These are phyloP conservation scores for Argyresthia goedartella DNA, from an alignment of 2,888 invertebrate species.

Conservation along the genomic window DNA sequence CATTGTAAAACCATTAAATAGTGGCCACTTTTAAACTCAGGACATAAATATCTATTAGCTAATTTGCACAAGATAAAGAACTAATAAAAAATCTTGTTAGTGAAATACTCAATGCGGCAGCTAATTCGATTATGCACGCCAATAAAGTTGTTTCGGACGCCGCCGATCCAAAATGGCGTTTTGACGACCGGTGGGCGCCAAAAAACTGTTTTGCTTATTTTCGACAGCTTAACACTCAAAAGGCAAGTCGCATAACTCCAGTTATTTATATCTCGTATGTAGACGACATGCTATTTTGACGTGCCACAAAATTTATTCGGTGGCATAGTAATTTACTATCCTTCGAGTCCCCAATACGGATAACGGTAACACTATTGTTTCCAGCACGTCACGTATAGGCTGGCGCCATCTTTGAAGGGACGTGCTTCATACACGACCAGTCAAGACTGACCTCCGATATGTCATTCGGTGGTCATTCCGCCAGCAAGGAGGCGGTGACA, in stretches of 20 bases:
- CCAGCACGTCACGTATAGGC: slow-evolving; percentile 53
- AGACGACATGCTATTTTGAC: slow-evolving; percentile 12
- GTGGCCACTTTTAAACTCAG: not conserved
- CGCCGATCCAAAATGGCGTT: slow-evolving; percentile 3
- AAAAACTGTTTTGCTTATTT: too few relatives aligned
- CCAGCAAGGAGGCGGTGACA: not conserved
- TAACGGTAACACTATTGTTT: slow-evolving; percentile 60
- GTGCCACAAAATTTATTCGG: slow-evolving; percentile 42
- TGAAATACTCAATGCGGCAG: slow-evolving; percentile 2
- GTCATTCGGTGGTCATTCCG: not conserved
- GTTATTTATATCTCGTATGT: too few relatives aligned
- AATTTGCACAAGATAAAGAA: not conserved
- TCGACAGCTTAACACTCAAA: too few relatives aligned
- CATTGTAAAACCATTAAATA: too few relatives aligned
- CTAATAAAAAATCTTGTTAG: slow-evolving; percentile 7
- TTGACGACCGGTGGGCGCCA: too few relatives aligned
- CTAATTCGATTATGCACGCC: slow-evolving; percentile 15
- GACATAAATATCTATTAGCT: not conserved
- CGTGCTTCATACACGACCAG: slow-evolving; percentile 47
- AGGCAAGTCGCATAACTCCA: too few relatives aligned
- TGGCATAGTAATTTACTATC: slow-evolving; percentile 33
- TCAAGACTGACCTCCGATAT: slow-evolving; percentile 4
- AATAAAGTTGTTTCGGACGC: slow-evolving; percentile 28
- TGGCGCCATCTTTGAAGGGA: slow-evolving; percentile 58
- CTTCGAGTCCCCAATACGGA: slow-evolving; percentile 54